Base-by-base conservation (phyloP, 2,797 vertebrate genomes). In the Etheostoma perlongum region DNA sequence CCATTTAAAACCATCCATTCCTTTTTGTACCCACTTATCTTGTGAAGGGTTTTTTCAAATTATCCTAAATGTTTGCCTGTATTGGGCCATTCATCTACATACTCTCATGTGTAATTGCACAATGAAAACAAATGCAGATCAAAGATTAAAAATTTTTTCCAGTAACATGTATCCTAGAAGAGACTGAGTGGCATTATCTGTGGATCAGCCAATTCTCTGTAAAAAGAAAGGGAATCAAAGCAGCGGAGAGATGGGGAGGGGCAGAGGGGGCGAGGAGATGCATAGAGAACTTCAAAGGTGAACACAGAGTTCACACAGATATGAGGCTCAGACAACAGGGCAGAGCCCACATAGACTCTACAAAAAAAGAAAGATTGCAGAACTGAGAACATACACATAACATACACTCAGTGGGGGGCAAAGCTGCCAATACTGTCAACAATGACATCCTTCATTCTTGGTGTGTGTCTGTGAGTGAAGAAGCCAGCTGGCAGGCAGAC, bases 201-300 rank as follows among this genome's bases (percentile, higher is more conserved):
- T 65, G 78, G 77, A 90, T 88, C 84, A 84, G 83, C 84, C 80
- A 83, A 82, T 79, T 90, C 73, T 73, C 59, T 0, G 16, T 49
- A 82, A 90, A 78, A 82, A 83, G 79, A 84, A 81, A 84, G 84
- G 69, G 77, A 91, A 89, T 89, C 88, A 91, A 91, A 91, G 89
- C 80, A 11, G 49, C 5, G 69, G 75, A 75, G 83, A 81, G 72
- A 59, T 21, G 1, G 76, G 80, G 76, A 42, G 81, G 81, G 70
- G 75, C 6, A 14, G 33, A 40, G 64, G 60, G 65, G 46, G 70
- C 21, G 66, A 44, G 79, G 80, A 85, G 78, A 82, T 71, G 76
- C 77, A 81, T 33, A 19, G 85, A 82, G 77, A 67, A 89, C 91
- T 92, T 93, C 91, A 93, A 92, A 92, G 88, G 78, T 89, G 89